A percentile compares a stretch with the other conserved stretches of the same genome.
Evolutionary conservation across 2,113 vertebrate genomes (phyloP).

Genomic region (Nansenia antarctica): DNA sequence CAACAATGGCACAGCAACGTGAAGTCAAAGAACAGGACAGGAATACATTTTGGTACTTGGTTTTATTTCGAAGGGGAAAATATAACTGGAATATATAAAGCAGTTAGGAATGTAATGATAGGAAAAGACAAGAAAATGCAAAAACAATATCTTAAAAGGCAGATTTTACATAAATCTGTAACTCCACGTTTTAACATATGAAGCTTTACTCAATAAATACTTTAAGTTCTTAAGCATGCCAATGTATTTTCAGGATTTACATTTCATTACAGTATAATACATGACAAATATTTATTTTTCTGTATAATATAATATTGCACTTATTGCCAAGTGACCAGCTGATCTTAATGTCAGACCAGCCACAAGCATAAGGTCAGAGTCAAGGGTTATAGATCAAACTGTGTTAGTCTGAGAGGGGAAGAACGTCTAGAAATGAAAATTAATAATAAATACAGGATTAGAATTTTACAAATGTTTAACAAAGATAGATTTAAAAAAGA

Average conservation of each 20-base stretch:
- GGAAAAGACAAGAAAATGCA: slow-evolving; percentile 71
- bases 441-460: slow-evolving; percentile 13
- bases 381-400: slow-evolving; percentile 27
- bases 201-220: slow-evolving; percentile 86
- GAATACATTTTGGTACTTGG: slow-evolving; percentile 68
- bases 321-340: slow-evolving; percentile 79
- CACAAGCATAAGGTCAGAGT: slow-evolving; percentile 63
- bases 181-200: slow-evolving; percentile 71
- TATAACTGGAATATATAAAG: slow-evolving; percentile 76
- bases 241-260: slow-evolving; percentile 76
- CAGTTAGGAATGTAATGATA: slow-evolving; percentile 77
- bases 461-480: slow-evolving; percentile 9
- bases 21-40: slow-evolving; percentile 50
- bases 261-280: slow-evolving; percentile 80
- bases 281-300: slow-evolving; percentile 61
- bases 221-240: slow-evolving; percentile 83
- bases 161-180: slow-evolving; percentile 75
- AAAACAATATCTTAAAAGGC: slow-evolving; percentile 64
- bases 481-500: neutral
- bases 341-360: slow-evolving; percentile 59
- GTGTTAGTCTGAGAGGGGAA: slow-evolving; percentile 13
- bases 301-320: slow-evolving; percentile 83
- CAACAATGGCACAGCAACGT: neutral
- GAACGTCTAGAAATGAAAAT: neutral
- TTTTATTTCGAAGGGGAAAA: slow-evolving; percentile 79